phyloP scores from a whole-genome alignment of 2,797 vertebrate genomes.

The Myotis planiceps region DNA sequence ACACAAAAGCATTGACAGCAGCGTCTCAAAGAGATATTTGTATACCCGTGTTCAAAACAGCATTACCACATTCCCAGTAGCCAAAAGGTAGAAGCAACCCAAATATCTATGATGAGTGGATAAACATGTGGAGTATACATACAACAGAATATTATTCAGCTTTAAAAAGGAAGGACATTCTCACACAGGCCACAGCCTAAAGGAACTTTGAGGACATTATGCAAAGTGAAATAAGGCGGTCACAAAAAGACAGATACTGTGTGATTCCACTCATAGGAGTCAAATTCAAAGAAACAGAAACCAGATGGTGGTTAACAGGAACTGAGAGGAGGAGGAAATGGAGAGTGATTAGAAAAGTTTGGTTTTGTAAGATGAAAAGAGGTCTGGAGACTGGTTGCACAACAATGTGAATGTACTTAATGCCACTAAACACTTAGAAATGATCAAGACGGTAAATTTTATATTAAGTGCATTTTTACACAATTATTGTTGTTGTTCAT shows the following conservation, averaged over 20 bases:
- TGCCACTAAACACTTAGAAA: not conserved
- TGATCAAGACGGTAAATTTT: not conserved
- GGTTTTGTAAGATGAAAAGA: no score
- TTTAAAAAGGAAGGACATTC: not conserved
- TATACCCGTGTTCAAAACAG: not conserved
- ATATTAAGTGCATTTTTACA: not conserved
- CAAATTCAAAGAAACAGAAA: not conserved
- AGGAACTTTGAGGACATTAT: not conserved
- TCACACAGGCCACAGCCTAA: not conserved
- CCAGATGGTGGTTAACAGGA: no score
- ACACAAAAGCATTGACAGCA: not conserved
- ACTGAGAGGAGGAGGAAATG: no score
- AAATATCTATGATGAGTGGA: not conserved
- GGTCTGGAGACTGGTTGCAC: not conserved
- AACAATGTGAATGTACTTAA: not conserved
- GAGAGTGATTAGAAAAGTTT: no score
- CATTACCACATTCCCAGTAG: not conserved
- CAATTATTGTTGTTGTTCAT: no score
- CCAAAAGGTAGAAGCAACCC: not conserved
- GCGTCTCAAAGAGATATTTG: not conserved
- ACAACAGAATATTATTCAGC: not conserved
- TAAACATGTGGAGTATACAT: not conserved
- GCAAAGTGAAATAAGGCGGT: not conserved
- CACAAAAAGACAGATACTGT: not conserved
- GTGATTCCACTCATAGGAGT: not conserved